Evolutionary conservation across 2,113 vertebrate genomes (phyloP).

Genomic region (Arvicanthis niloticus): DNA sequence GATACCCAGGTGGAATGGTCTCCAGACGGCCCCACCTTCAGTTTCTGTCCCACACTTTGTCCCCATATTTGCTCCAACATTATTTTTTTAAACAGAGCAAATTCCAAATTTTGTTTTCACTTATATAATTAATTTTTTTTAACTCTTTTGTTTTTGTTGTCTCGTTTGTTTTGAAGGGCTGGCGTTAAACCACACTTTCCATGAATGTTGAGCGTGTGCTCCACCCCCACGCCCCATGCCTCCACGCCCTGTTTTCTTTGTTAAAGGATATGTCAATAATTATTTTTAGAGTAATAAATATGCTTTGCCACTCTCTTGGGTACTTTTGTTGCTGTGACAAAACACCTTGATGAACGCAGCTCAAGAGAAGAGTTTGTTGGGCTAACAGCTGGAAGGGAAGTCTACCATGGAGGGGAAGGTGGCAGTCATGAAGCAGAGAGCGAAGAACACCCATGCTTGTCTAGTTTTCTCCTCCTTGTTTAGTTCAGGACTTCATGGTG

Average conservation of each 20-base stretch:
- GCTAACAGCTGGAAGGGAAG: neutral
- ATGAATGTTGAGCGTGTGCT: neutral
- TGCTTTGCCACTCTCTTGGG: neutral
- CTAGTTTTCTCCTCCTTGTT: neutral
- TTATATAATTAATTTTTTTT: neutral
- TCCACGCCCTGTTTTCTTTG: neutral
- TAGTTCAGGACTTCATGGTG: neutral
- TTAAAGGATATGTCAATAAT: neutral
- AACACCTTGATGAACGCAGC: neutral
- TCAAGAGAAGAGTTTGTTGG: neutral
- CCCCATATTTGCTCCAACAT: no score
- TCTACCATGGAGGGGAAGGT: neutral
- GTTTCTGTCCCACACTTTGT: no score
- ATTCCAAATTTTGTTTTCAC: neutral
- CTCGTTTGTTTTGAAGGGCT: neutral
- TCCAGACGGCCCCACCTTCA: no score
- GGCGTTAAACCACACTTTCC: neutral
- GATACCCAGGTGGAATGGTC: no score
- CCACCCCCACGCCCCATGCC: accelerated
- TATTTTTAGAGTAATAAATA: neutral
- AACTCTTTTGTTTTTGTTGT: neutral
- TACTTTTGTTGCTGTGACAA: neutral
- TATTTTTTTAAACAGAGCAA: neutral
- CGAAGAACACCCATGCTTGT: neutral
- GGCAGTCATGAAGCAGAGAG: neutral